phyloP scores from a whole-genome alignment of 2,113 vertebrate genomes.

The Chaenogobius annularis region DNA sequence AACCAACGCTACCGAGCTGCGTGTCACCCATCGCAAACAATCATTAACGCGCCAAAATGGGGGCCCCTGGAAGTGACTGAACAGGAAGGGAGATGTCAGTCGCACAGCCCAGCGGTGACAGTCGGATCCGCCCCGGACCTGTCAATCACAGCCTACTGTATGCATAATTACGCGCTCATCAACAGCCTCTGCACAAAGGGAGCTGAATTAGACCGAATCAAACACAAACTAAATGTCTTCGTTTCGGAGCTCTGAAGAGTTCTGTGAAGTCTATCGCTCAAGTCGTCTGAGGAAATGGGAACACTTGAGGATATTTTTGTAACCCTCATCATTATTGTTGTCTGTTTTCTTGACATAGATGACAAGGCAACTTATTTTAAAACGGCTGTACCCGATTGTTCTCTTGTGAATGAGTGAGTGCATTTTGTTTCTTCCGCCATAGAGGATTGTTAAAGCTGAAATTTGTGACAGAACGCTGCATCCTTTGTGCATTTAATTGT shows the following conservation, averaged over 20 bases:
- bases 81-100: slow-evolving; percentile 3
- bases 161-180: not conserved
- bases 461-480: no score
- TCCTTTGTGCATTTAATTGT: no score
- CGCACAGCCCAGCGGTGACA: not conserved
- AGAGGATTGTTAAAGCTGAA: no score
- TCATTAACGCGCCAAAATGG: not conserved
- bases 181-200: not conserved
- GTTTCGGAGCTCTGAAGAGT: not conserved
- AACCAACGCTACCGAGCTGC: not conserved
- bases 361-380: not conserved
- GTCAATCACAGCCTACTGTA: slow-evolving; percentile 2
- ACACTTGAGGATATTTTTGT: not conserved
- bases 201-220: not conserved
- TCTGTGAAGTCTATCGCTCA: not conserved
- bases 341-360: not conserved
- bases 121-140: not conserved
- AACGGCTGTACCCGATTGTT: no score
- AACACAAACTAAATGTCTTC: not conserved
- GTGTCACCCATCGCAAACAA: slow-evolving; percentile 4
- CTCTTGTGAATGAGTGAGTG: no score
- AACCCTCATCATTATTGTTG: not conserved
- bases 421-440: no score
- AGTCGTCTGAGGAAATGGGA: not conserved
- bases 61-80: not conserved